Base-by-base conservation (phyloP, 2,888 invertebrate species). In the Pammene fasciana region DNA sequence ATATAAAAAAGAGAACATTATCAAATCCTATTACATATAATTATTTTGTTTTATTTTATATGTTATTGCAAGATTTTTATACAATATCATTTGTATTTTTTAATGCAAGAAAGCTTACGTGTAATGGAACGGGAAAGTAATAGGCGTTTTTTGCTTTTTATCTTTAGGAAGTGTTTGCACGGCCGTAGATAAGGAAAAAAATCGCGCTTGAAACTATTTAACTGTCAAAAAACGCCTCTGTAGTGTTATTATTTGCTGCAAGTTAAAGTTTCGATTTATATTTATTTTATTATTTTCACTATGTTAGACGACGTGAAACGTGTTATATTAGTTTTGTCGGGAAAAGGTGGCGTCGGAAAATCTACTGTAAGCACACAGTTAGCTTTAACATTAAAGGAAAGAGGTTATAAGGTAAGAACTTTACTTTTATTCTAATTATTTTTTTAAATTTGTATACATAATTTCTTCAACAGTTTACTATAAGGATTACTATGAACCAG, bases 271-370 rank as follows among this genome's bases (percentile, higher is more conserved):
- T 71, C 60, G 64, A 60, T 3, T n/a, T 18, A 64, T 13, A 62
- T 56, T 67, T 46, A 14, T 54, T 14, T 13, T 41, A 61, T 65
- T 26, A 5, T 36, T 62, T 60, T 64, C 38, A 80, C 64, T 74
- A 97, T 97, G 96, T 89, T 97, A 76, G 95, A 96, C 64, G 94
- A 94, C 73, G 96, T 97, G 7, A 97, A 97, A 87, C 96, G 97
- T 83, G 94, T 97, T 52, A 95, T 99, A 79, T 93, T 99, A 76
- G 95, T 99, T n/a, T 93, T 99, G 62, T 99, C 99, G 0, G 99
- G 99, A 1, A 99, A 99, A 94, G 99, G 99, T 34, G 99, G 99
- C 50, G 99, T 99, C 36, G 99, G 99, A 13, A 99, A 99, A 93
- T 99, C 99, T 18, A 99, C 99, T 70, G 96, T 99, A 11, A 97